Conservation (phyloP, 2,113 vertebrate genomes). For the Bubo scandiacus region DNA sequence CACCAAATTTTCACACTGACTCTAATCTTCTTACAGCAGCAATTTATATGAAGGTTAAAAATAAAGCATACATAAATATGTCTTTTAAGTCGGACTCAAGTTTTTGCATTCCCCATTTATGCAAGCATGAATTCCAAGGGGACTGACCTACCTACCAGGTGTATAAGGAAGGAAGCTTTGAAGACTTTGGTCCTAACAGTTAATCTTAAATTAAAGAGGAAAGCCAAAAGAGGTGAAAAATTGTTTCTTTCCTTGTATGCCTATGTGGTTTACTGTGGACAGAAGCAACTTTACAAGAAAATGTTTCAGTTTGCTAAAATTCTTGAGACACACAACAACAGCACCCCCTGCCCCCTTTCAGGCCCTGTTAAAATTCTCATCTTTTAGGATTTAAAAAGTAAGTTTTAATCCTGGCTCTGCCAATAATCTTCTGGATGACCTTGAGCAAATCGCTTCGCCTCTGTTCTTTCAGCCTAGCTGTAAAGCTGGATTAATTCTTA, state of each 20-base stretch:
- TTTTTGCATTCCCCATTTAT: not conserved
- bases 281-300: not conserved
- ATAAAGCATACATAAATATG: not conserved
- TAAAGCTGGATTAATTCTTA: constrained; percentile 41
- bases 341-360: not conserved
- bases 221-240: not conserved
- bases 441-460: not conserved
- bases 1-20: not conserved
- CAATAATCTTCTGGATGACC: constrained; percentile 47
- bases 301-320: not conserved
- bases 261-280: not conserved
- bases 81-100: not conserved
- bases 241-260: not conserved
- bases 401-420: constrained; percentile 22
- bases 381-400: constrained; percentile 18
- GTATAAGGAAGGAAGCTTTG: not conserved
- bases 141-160: not conserved
- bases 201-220: not conserved
- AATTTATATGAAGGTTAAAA: constrained; percentile 1
- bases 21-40: not conserved
- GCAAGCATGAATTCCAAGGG: not conserved
- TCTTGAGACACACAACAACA: not conserved
- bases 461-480: constrained; percentile 2
- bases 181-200: not conserved
- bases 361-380: not conserved